These are phyloP conservation scores for Melipona beecheii DNA, from an alignment of 2,888 invertebrate species.

Conservation along the genomic window DNA sequence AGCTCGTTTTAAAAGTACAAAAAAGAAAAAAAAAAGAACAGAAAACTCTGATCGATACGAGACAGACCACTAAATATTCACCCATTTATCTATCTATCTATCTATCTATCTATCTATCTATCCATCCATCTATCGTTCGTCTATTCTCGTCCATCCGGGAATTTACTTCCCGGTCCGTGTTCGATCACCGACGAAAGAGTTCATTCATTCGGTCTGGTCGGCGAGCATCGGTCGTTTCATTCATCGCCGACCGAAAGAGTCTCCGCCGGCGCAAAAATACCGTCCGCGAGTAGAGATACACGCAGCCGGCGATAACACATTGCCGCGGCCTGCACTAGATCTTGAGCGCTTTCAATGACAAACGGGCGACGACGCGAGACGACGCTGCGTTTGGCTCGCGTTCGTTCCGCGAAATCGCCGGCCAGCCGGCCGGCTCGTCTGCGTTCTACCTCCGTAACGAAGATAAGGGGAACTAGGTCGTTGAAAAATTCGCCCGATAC, in stretches of 20 bases:
- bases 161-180: background rate
- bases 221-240: conserved; percentile 1
- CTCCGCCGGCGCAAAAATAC: conserved; percentile 13
- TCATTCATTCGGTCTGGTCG: conserved; percentile 4
- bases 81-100: too few species aligned
- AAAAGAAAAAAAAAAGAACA: too few species aligned
- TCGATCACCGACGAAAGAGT: background rate
- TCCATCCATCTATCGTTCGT: background rate
- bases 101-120: too few species aligned
- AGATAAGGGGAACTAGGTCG: conserved; percentile 81
- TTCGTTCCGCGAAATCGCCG: conserved; percentile 38
- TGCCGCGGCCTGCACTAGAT: conserved; percentile 77
- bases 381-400: conserved; percentile 14
- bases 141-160: background rate
- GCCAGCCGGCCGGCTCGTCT: conserved; percentile 1
- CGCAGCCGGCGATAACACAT: conserved; percentile 24
- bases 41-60: too few species aligned
- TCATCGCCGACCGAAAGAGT: conserved; percentile 11
- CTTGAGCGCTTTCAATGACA: conserved; percentile 81
- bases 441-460: conserved; percentile 43
- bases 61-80: too few species aligned
- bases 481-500: conserved; percentile 81
- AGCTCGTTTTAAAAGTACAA: too few species aligned
- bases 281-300: background rate
- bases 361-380: conserved; percentile 59